Base-by-base conservation (phyloP, 2,888 invertebrate genomes). In the Acrocyrtus sp. region DNA sequence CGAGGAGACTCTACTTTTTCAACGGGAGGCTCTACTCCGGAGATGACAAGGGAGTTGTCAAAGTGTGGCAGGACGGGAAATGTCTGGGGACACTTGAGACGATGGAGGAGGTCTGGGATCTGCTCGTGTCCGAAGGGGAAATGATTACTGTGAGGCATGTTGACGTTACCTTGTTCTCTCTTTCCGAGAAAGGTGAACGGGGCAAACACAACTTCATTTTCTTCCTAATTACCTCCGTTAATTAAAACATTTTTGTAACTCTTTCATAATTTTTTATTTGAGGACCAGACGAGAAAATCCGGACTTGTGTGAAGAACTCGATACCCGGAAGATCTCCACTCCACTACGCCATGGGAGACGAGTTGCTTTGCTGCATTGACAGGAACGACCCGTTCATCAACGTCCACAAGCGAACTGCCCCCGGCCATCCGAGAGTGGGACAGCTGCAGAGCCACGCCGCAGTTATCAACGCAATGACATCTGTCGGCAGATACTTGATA, bases 51-150 rank as follows among this genome's bases (percentile, higher is more conserved):
- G 90, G 90, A 62, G 79, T 90, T 89, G 85, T 90, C 10, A 83
- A 84, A 53, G 84, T 89, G 19, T 89, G 86, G 82, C 86, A 88
- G 82, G 85, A 88, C 73, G 85, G 87, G 60, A 83, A 81, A 58
- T 82, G 86, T 47, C 86, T 87, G 78, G 88, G 88, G 6, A 83
- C 82, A 65, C 88, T 87, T 80, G 86, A 86, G 76, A 85, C 88
- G 24, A 81, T 88, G 68, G 90, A 91, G 83, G 90, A 90, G 83
- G 87, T 90, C 1, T 89, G 89, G 83, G 89, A 88, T 81, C 83
- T 91, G 74, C 83, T 85, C 57, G 85, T 88, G n/a, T 83, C 84
- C 39, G 85, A 85, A 17, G 87, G 88, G 39, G 84, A 85, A 60
- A 82, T 91, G 70, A 89, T 88, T 81, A 88, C 90, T 34, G 89